Evolutionary conservation across 2,888 invertebrate genomes (phyloP), one percentile per base, ranked within the genome.

Genomic region (Halocaridina rubra): DNA sequence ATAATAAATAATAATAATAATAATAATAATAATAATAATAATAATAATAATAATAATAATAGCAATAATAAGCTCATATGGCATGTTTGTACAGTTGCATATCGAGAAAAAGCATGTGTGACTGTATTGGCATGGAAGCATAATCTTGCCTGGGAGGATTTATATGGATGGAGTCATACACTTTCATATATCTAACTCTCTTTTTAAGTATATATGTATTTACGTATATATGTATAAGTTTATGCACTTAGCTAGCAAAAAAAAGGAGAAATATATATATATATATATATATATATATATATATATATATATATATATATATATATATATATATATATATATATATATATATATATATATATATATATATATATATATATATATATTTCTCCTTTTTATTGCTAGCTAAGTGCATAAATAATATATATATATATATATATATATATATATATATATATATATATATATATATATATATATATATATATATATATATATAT

Each of bases 401-500:
- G 46, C 46, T 13, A 46, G 57, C 19, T 16, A 19, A 19, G 1
- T 57, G 57, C n/a, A 57, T 57, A 4, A 57, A 57, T 3, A 57
- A 64, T 64, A 13, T 64, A 64, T 64, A 64, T 64, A 64, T 64
- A 13, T 64, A 64, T 64, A 5, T 64, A 64, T 64, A 64, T 64
- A 64, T 5, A 64, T 64, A 64, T 64, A 22, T 64, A 64, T 13
- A 64, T 64, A 22, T 64, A 64, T 64, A 64, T 64, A 64, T 64
- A 64, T 64, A 64, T 64, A 64, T 64, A 64, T 64, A 64, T 64
- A 64, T 64, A 64, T 64, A 64, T 64, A 64, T 64, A 64, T 64
- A 64, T 64, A 64, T 64, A 64, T 64, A 64, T 64, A 64, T 64
- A 64, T 10, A 64, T 10, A 64, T 10, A 64, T 10, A 64, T 10